Conservation (phyloP, 2,888 invertebrate species). For the Torymus auratus region DNA sequence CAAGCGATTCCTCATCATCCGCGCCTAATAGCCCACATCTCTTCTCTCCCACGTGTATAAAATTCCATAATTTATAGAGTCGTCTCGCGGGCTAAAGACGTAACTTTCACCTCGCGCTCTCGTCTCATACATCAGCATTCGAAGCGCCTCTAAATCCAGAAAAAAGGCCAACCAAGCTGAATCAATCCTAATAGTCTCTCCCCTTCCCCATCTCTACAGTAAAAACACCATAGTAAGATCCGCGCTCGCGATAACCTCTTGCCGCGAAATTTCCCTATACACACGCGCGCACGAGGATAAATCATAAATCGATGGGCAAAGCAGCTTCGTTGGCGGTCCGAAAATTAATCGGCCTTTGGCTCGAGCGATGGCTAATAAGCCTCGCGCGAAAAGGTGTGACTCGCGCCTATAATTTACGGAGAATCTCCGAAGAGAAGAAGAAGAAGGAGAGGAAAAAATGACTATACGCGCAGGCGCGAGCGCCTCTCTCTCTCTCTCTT, state of each 20-base stretch:
- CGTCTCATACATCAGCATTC: too few species aligned
- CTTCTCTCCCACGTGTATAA: too few species aligned
- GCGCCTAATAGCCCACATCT: slow-evolving; percentile 16
- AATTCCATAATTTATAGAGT: too few species aligned
- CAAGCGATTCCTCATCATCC: background rate
- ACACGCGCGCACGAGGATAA: slow-evolving; percentile 29
- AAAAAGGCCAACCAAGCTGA: too few species aligned
- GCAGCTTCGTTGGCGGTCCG: slow-evolving; percentile 57
- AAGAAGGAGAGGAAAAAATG: slow-evolving; percentile 17
- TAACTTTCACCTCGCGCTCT: background rate
- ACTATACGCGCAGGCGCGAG: slow-evolving; percentile 50
- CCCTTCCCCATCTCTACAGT: too few species aligned
- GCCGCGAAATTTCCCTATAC: background rate
- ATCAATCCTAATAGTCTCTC: too few species aligned
- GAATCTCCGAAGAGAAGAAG: slow-evolving; percentile 45
- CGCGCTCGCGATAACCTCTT: too few species aligned
- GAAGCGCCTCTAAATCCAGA: too few species aligned
- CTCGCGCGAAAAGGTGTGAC: slow-evolving; percentile 63
- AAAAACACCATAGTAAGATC: too few species aligned
- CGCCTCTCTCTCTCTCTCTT: slow-evolving; percentile 59
- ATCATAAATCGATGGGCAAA: slow-evolving; percentile 55
- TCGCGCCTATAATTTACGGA: slow-evolving; percentile 63
- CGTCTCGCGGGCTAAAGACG: background rate
- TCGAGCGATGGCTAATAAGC: slow-evolving; percentile 59
- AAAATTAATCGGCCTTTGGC: slow-evolving; percentile 41